These are phyloP conservation scores for Tinea semifulvella DNA, from an alignment of 2,888 invertebrate species.

Conservation along the genomic window DNA sequence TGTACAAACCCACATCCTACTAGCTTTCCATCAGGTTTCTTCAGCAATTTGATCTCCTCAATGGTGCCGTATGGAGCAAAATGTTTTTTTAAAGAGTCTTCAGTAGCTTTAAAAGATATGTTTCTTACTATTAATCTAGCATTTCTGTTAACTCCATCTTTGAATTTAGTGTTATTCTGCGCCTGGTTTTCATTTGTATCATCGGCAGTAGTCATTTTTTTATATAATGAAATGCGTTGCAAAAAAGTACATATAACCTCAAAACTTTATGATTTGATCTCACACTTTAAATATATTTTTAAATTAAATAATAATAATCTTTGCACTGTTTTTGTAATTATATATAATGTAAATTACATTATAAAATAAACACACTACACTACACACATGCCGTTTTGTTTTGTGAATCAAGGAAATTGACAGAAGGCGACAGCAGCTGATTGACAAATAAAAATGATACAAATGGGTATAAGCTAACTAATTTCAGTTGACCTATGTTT, in stretches of 20 bases:
- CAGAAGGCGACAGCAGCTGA: not conserved
- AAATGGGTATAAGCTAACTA: not conserved
- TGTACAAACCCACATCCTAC: slow-evolving; percentile 94
- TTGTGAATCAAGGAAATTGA: not conserved
- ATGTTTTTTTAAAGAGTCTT: slow-evolving; percentile 74
- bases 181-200: not conserved
- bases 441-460: not conserved
- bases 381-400: not conserved
- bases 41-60: slow-evolving; percentile 78
- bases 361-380: no score
- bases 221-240: no score
- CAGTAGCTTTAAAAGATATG: slow-evolving; percentile 80
- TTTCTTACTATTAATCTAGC: slow-evolving; percentile 77
- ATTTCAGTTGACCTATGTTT: not conserved
- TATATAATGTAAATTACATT: no score
- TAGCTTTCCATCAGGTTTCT: slow-evolving; percentile 78
- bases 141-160: slow-evolving; percentile 62
- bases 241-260: not conserved
- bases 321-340: no score
- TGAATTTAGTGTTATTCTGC: slow-evolving; percentile 26
- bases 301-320: no score
- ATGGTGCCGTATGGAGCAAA: slow-evolving; percentile 82
- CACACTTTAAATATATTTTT: no score
- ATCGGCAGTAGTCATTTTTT: not conserved
- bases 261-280: not conserved